Evolutionary conservation across 2,113 vertebrate species (phyloP).

Genomic region (Cochlearius cochlearius): DNA sequence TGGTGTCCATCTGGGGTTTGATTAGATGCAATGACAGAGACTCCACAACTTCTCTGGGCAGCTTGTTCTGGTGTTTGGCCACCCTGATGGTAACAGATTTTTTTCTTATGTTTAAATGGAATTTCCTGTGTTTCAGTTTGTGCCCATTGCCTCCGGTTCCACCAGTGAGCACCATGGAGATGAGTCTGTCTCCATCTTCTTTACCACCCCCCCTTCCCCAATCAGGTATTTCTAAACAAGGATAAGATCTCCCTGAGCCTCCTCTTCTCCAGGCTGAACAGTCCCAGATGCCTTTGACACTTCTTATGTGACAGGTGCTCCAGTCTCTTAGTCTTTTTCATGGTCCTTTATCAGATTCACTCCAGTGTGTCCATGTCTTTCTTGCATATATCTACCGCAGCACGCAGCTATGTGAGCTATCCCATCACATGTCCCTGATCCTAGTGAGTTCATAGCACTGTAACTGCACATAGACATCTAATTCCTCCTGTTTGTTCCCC

Average conservation of each 20-base stretch:
- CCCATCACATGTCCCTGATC: not conserved
- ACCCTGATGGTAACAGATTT: not conserved
- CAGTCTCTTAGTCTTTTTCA: not conserved
- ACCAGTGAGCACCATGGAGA: not conserved
- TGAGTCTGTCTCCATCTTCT: not conserved
- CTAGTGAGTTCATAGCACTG: not conserved
- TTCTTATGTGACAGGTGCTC: not conserved
- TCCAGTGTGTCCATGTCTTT: not conserved
- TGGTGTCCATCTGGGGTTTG: no score
- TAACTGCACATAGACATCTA: fast-evolving
- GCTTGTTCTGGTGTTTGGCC: not conserved
- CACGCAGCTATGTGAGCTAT: not conserved
- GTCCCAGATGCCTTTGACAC: not conserved
- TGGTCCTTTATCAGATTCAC: not conserved
- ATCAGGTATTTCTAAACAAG: not conserved
- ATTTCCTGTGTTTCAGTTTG: not conserved
- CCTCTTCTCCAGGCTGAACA: not conserved
- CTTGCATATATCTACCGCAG: not conserved
- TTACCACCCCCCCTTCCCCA: not conserved
- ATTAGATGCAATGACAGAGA: not conserved
- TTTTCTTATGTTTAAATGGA: not conserved
- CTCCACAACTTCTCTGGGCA: not conserved
- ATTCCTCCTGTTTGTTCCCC: not conserved
- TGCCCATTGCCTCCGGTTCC: not conserved
- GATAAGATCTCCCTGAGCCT: not conserved